Base-by-base conservation (phyloP, 2,888 invertebrate genomes). In the Heteromurus nitidus region DNA sequence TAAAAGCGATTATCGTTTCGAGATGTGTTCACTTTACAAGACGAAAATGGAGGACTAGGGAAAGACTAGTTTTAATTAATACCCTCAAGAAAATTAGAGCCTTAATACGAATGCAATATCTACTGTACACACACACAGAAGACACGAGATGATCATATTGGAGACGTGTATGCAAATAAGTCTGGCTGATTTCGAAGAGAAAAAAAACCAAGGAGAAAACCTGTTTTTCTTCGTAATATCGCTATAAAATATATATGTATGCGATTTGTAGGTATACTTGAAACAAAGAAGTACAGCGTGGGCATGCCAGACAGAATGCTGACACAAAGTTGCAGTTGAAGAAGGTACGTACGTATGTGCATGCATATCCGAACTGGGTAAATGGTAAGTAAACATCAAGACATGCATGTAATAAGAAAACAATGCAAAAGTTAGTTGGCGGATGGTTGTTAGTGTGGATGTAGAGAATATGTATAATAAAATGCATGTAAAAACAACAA, bases 31-130 rank as follows among this genome's bases (percentile, higher is more conserved):
- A 68, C 50, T n/a, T n/a, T n/a, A 68, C 44, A 22, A 53, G 31
- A 36, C 67, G n/a, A 47, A 68, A 53, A 50, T 53, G 50, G 50
- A 26, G 20, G 18, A n/a, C 18, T 30, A 53, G 31, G 36, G 26
- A 26, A 69, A 28, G 50, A 50, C 73, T 64, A 30, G 64, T 74
- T 74, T 64, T 74, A 74, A 74, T 74, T 74, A 64, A 74, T 64
- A 74, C 53, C 73, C 64, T 74, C 22, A 28, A 74, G 73, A 74
- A 74, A 36, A 74, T 55, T 69, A 55, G 55, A 55, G 36, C 22
- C 28, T 65, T 65, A 5, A 24, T 30, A 11, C 18, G 16, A 11
- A 31, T 31, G n/a, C n/a, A n/a, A n/a, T n/a, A 13, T 58, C 30
- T 65, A 22, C 42, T 44, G 5, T 65, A 30, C 44, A 24, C 24